Evolutionary conservation across 2,888 invertebrate species (phyloP), one percentile per base, ranked within the genome.

Genomic region (Neocrepidodera transversa): DNA sequence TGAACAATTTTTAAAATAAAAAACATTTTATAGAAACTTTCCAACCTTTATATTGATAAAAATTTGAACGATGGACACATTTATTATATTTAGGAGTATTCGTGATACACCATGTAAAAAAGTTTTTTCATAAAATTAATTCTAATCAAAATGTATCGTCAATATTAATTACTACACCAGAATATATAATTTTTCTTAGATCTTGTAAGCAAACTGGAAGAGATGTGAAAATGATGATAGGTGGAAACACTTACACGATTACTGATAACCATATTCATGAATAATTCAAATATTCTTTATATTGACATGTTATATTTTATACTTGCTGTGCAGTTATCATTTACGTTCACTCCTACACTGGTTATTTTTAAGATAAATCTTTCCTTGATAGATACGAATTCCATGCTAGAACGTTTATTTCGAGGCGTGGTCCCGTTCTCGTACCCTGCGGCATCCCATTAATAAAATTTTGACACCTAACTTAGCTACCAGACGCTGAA

Each of bases 401-500:
- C 71, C 72, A 67, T 61, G 66, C 60, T 66, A 66, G 67, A 67
- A 62, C 68, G 65, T 63, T 65, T 63, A 66, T 68, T 68, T 67
- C 67, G 65, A 72, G 74, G 75, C 74, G 75, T 74, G 75, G 73
- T 67, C 65, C 70, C 65, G 61, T 69, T 69, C 67, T 64, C 53
- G 62, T 70, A 66, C 72, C 74, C 72, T 58, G 65, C 53, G 74
- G 75, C 74, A 68, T 67, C 62, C 76, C 76, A 78, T 78, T 77
- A 77, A 78, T 78, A 77, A 77, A 75, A 71, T 74, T 76, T 76
- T 77, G 78, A 78, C 78, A 74, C 76, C 75, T 73, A 73, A 72
- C 71, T 71, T 69, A 65, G 76, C 77, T 77, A 77, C 76, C 72
- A 77, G 71, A 74, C 76, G 73, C 73, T 77, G 77, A 74, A 77